Evolutionary conservation across 2,888 invertebrate species (phyloP).

Genomic region (Limnephilus marmoratus): DNA sequence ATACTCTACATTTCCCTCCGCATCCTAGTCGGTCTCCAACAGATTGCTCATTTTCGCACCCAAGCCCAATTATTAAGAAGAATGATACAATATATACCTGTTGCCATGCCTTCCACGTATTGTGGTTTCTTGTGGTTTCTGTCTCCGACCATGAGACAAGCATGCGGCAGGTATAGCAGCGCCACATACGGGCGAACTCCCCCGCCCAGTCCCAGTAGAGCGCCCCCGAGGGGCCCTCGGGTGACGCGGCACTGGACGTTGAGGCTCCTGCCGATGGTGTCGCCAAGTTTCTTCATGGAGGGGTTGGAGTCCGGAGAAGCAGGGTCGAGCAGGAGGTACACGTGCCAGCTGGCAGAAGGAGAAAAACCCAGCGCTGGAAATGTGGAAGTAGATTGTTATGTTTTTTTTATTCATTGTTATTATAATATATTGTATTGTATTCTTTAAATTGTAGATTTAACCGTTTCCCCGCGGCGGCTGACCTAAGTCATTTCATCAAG

Average conservation of each 20-base stretch:
- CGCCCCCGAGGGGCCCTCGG: not conserved
- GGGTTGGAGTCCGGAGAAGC: not conserved
- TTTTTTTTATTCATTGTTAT: no score
- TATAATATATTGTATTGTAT: no score
- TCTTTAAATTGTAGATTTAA: no score
- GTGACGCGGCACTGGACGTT: constrained; percentile 9
- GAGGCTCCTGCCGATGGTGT: not conserved
- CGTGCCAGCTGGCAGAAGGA: not conserved
- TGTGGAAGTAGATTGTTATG: not conserved
- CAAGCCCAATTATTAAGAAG: no score
- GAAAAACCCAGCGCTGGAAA: not conserved
- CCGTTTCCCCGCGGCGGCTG: no score
- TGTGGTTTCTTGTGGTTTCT: not conserved
- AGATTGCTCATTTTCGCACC: no score
- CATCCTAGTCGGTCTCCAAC: no score
- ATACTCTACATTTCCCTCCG: no score
- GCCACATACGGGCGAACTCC: constrained; percentile 7
- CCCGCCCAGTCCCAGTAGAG: constrained; percentile 22
- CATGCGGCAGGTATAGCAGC: not conserved
- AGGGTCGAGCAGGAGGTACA: not conserved
- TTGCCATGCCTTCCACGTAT: constrained; percentile 37
- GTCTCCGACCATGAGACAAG: constrained; percentile 28
- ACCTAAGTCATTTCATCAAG: no score
- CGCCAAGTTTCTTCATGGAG: not conserved
- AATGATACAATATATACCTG: not conserved